A percentile compares a stretch with the other conserved stretches of the same genome.
Evolutionary conservation across 2,113 vertebrate species (phyloP).

Genomic region (Pycnonotus jocosus): DNA sequence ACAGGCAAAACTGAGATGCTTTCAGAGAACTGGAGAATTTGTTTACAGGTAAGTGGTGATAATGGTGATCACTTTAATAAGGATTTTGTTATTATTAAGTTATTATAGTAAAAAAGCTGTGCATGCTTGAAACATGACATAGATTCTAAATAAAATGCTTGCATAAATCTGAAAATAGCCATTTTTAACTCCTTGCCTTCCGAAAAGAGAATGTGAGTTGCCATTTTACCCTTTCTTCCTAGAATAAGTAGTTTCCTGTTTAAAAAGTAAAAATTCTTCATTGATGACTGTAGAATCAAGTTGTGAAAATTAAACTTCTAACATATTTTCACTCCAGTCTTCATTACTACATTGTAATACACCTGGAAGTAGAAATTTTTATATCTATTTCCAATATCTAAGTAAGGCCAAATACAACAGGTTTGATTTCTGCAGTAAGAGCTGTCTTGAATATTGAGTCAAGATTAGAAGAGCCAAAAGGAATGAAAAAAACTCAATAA

Average conservation of each 20-base stretch:
- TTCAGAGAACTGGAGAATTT: neutral
- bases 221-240: neutral
- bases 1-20: neutral
- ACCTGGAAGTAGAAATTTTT: neutral
- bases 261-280: neutral
- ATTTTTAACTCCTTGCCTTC: neutral
- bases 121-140: neutral
- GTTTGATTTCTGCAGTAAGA: neutral
- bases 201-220: neutral
- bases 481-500: neutral
- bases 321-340: neutral
- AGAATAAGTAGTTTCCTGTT: neutral
- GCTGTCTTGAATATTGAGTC: neutral
- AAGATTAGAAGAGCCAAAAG: neutral
- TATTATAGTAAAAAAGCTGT: neutral
- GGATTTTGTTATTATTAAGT: neutral
- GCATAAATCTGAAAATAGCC: neutral
- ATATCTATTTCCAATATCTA: neutral
- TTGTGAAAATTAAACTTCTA: neutral
- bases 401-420: neutral
- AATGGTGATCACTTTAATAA: neutral
- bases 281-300: neutral
- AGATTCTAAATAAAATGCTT: neutral
- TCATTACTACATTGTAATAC: neutral
- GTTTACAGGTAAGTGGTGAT: neutral